These are phyloP conservation scores for Conopomorpha cramerella DNA, from an alignment of 1,140 invertebrate genomes.

Conservation along the genomic window DNA sequence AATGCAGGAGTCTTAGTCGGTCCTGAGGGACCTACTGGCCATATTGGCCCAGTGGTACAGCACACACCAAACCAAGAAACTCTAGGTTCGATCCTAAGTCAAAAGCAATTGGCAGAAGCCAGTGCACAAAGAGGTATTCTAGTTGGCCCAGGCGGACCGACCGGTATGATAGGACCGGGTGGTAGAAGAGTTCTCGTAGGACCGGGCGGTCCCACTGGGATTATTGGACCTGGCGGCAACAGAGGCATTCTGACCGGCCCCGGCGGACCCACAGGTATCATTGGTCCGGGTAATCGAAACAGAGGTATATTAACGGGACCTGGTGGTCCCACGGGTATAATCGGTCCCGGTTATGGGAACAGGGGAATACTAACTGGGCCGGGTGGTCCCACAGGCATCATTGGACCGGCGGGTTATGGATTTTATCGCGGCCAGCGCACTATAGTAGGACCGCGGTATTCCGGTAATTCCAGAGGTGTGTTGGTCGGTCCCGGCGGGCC, in stretches of 20 bases:
- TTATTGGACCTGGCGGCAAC: slow-evolving; percentile 42
- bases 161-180: slow-evolving; percentile 38
- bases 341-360: slow-evolving; percentile 41
- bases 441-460: slow-evolving; percentile 62
- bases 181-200: slow-evolving; percentile 15
- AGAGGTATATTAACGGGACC: slow-evolving; percentile 20
- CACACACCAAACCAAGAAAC: slow-evolving; percentile 4
- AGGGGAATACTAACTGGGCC: slow-evolving; percentile 11
- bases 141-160: slow-evolving; percentile 59
- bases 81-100: slow-evolving; percentile 12
- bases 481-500: slow-evolving; percentile 61
- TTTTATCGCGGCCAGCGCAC: slow-evolving; percentile 14
- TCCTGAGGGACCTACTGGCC: slow-evolving; percentile 13
- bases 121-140: slow-evolving; percentile 34
- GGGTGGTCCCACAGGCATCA: slow-evolving; percentile 1
- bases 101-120: slow-evolving; percentile 13
- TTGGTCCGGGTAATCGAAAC: slow-evolving; percentile 30
- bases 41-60: slow-evolving; percentile 8
- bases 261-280: slow-evolving; percentile 60
- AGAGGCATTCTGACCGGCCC: slow-evolving; percentile 62
- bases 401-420: slow-evolving; percentile 11
- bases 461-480: slow-evolving; percentile 55
- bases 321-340: slow-evolving; percentile 17
- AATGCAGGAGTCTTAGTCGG: slow-evolving; percentile 17
- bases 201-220: slow-evolving; percentile 34